Conservation (phyloP, 2,113 vertebrate species). For the Struthio camelus region DNA sequence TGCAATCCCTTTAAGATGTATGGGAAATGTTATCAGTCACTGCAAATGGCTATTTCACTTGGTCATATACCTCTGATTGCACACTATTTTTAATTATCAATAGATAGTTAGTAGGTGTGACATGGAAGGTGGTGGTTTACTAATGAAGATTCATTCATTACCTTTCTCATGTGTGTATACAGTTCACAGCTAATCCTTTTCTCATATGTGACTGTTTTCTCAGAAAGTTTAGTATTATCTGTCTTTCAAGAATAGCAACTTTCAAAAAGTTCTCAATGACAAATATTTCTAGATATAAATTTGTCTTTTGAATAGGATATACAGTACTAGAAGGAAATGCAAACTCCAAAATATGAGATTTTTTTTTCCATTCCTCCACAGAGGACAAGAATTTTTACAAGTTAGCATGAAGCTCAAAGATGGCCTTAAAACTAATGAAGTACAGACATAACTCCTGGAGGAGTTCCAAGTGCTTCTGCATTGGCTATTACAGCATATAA, state of each 20-base stretch:
- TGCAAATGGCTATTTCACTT: not conserved
- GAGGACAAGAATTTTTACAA: constrained; percentile 19
- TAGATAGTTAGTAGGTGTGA: not conserved
- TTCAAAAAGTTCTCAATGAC: not conserved
- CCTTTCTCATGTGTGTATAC: not conserved
- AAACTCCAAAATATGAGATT: not conserved
- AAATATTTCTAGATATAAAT: not conserved
- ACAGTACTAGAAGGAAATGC: not conserved
- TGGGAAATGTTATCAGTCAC: not conserved
- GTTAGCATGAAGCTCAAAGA: constrained; percentile 15
- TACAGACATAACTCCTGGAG: constrained; percentile 34
- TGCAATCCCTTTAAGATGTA: not conserved
- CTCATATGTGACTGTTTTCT: not conserved
- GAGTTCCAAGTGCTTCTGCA: constrained; percentile 43
- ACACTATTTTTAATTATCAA: not conserved
- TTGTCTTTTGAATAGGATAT: not conserved
- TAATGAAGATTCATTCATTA: not conserved
- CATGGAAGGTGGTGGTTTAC: not conserved
- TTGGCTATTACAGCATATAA: constrained; percentile 47
- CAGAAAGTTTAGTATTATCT: not conserved
- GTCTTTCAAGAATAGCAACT: not conserved
- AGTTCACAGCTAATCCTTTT: not conserved
- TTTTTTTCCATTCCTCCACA: constrained; percentile 35
- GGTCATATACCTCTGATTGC: not conserved
- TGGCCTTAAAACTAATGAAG: constrained; percentile 66